phyloP scores from a whole-genome alignment of 2,888 invertebrate genomes.

The Griposia aprilina region DNA sequence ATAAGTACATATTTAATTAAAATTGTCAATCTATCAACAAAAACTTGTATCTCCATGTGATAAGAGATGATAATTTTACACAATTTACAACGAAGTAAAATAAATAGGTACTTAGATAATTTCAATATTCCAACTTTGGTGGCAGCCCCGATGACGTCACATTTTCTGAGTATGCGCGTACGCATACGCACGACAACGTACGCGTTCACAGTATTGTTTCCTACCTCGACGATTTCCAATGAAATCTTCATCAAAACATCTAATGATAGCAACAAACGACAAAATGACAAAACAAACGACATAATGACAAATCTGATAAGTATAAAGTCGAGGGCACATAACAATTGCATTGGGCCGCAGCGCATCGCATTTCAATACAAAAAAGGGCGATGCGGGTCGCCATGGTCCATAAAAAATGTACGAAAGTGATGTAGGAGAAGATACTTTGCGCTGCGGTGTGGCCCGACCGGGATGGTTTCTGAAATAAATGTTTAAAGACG shows the following conservation, averaged over 20 bases:
- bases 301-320: neutral
- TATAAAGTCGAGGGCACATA: neutral
- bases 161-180: constrained; percentile 40
- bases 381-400: no score
- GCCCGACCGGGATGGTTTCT: neutral
- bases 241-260: constrained; percentile 56
- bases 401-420: no score
- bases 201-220: constrained; percentile 26
- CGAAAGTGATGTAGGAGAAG: no score
- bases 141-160: constrained; percentile 27
- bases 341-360: no score
- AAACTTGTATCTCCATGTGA: neutral
- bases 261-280: constrained; percentile 23
- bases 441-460: no score
- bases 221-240: constrained; percentile 43
- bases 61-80: constrained; percentile 21
- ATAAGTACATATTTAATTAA: constrained; percentile 11
- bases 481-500: constrained; percentile 3
- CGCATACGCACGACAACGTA: constrained; percentile 15
- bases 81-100: constrained; percentile 1
- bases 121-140: constrained; percentile 20
- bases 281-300: no score
- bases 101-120: neutral
- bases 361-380: no score
- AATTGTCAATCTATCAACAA: constrained; percentile 17